Evolutionary conservation across 2,113 vertebrate species (phyloP).

Genomic region (Morone chrysops): DNA sequence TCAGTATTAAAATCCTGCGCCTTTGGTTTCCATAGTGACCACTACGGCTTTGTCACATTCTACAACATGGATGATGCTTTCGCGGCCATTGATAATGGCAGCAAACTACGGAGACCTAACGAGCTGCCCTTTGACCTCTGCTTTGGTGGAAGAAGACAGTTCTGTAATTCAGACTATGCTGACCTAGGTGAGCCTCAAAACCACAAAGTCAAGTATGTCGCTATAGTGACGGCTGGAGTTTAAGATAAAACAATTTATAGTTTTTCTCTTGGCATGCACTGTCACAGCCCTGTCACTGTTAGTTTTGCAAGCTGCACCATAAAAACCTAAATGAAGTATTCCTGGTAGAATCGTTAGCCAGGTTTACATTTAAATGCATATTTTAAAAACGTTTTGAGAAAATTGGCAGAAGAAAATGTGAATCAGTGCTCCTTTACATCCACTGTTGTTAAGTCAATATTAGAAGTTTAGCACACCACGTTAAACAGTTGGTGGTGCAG

Average conservation of each 20-base stretch:
- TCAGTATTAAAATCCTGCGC: background rate
- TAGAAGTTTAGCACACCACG: background rate
- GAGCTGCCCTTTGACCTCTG: conserved; percentile 95
- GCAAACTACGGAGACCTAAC: conserved; percentile 87
- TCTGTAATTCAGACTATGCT: conserved; percentile 91
- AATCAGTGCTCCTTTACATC: background rate
- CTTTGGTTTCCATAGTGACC: conserved; percentile 83
- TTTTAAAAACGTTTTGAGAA: background rate
- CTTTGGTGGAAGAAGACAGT: conserved; percentile 93
- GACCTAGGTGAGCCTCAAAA: conserved; percentile 89
- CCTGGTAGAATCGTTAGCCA: background rate
- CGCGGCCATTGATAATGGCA: conserved; percentile 91
- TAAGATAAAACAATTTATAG: background rate
- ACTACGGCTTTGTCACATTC: conserved; percentile 95
- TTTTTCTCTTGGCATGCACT: too few relatives aligned
- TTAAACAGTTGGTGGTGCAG: background rate
- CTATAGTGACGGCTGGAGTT: background rate
- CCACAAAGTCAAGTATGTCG: background rate
- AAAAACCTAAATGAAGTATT: background rate
- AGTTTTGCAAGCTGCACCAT: too few relatives aligned
- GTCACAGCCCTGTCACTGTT: too few relatives aligned
- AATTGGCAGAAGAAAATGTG: background rate
- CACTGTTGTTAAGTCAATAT: background rate
- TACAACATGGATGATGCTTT: conserved; percentile 92
- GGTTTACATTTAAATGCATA: background rate